phyloP scores from a whole-genome alignment of 2,888 invertebrate species.

The Conistra vaccinii region DNA sequence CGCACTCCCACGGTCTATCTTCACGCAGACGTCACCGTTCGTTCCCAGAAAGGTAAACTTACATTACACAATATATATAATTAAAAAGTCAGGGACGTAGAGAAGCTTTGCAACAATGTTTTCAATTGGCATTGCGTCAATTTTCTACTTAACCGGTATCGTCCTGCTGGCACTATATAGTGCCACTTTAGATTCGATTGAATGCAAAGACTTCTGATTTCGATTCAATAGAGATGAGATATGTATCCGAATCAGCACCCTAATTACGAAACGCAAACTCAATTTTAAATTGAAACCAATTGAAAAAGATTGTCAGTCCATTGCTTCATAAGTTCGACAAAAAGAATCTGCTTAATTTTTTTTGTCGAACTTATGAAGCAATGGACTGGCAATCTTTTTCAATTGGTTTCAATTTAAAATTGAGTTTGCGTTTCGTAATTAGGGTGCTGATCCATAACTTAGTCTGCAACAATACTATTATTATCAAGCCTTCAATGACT shows the following conservation, averaged over 20 bases:
- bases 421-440: too few relatives aligned
- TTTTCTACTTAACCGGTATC: conserved; percentile 47
- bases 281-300: too few relatives aligned
- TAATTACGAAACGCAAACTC: too few relatives aligned
- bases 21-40: conserved; percentile 73
- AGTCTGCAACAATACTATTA: conserved; percentile 73
- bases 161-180: too few relatives aligned
- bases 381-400: too few relatives aligned
- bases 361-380: too few relatives aligned
- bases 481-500: conserved; percentile 75
- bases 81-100: conserved; percentile 76
- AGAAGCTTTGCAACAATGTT: conserved; percentile 64
- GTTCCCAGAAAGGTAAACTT: conserved; percentile 77
- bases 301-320: too few relatives aligned
- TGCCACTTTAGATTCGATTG: conserved; percentile 64
- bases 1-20: conserved; percentile 83
- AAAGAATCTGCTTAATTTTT: too few relatives aligned
- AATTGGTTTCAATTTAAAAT: too few relatives aligned
- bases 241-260: conserved; percentile 67
- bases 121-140: conserved; percentile 68
- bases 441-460: conserved; percentile 72
- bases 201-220: conserved; percentile 69
- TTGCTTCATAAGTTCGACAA: too few relatives aligned
- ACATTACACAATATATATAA: conserved; percentile 76
- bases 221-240: conserved; percentile 71